Conservation (phyloP, 2,888 invertebrate genomes). For the Ophonus ardosiacus region DNA sequence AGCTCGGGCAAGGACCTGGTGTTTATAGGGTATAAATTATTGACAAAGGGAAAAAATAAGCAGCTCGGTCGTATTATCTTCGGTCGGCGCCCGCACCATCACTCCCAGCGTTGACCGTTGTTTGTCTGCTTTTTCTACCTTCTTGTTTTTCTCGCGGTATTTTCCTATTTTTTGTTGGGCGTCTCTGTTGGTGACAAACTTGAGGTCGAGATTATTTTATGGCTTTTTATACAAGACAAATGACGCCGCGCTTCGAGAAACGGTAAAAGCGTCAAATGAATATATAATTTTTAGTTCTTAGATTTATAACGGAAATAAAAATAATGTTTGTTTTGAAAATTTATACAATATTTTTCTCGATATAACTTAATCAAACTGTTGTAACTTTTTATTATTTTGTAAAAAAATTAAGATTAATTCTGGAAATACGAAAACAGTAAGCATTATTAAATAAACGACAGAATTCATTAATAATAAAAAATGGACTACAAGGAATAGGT, state of each 20-base stretch:
- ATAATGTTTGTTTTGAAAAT: neutral
- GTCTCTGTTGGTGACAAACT: slow-evolving; percentile 47
- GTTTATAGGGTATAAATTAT: slow-evolving; percentile 32
- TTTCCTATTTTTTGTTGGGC: slow-evolving; percentile 35
- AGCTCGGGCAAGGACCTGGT: neutral
- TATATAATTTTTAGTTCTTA: slow-evolving; percentile 34
- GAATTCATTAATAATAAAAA: no score
- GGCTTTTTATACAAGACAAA: slow-evolving; percentile 51
- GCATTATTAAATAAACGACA: no score
- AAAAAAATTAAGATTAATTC: neutral
- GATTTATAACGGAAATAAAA: slow-evolving; percentile 8
- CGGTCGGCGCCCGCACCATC: slow-evolving; percentile 9
- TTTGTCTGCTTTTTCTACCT: slow-evolving; percentile 37
- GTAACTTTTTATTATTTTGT: neutral
- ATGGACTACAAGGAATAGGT: no score
- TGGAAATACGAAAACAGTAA: no score
- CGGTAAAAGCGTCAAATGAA: slow-evolving; percentile 35
- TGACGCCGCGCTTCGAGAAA: slow-evolving; percentile 25
- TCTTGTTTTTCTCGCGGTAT: slow-evolving; percentile 37
- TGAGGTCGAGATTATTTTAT: slow-evolving; percentile 50
- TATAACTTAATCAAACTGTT: neutral
- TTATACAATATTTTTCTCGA: neutral
- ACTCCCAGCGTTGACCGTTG: slow-evolving; percentile 28
- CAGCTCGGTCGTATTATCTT: slow-evolving; percentile 11
- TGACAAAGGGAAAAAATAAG: slow-evolving; percentile 33